A percentile compares a stretch with the other conserved stretches of the same genome.
phyloP scores from a whole-genome alignment of 2,888 invertebrate species.

The Stenotaenia linearis region DNA sequence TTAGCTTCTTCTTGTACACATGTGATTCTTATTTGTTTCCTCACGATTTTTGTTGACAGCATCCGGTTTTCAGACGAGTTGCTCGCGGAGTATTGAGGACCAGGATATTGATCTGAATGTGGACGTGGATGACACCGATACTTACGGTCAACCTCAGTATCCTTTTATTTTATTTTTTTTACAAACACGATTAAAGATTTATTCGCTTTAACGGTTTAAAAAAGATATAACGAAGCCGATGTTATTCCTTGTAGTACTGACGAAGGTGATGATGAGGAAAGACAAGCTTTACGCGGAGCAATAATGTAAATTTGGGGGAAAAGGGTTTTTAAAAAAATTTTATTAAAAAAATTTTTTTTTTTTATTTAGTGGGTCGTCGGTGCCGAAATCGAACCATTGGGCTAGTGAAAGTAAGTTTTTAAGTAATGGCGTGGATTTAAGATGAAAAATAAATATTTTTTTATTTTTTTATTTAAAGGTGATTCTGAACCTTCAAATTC shows the following conservation, averaged over 20 bases:
- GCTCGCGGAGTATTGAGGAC: slow-evolving; percentile 53
- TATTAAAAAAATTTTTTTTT: neutral
- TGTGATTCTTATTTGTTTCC: slow-evolving; percentile 13
- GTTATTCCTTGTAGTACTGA: slow-evolving; percentile 50
- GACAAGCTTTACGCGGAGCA: slow-evolving; percentile 44
- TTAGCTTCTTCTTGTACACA: slow-evolving; percentile 4
- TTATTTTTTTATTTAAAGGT: neutral
- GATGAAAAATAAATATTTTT: neutral
- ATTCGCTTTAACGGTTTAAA: slow-evolving; percentile 27
- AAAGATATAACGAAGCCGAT: slow-evolving; percentile 57
- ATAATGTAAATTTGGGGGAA: slow-evolving; percentile 40
- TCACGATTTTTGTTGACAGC: slow-evolving; percentile 39
- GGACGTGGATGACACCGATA: slow-evolving; percentile 76
- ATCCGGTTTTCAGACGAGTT: slow-evolving; percentile 44
- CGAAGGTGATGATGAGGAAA: slow-evolving; percentile 43
- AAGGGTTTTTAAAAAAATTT: neutral
- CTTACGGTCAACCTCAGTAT: slow-evolving; percentile 82
- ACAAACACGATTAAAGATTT: neutral
- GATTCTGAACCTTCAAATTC: slow-evolving; percentile 13
- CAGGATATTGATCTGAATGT: slow-evolving; percentile 70
- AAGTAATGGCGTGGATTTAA: neutral
- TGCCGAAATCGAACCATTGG: slow-evolving; percentile 26
- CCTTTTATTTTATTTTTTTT: slow-evolving; percentile 47
- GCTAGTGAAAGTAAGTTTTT: neutral
- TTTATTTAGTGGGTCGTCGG: neutral